phyloP scores from a whole-genome alignment of 2,113 vertebrate genomes.

The Ciconia stormi region DNA sequence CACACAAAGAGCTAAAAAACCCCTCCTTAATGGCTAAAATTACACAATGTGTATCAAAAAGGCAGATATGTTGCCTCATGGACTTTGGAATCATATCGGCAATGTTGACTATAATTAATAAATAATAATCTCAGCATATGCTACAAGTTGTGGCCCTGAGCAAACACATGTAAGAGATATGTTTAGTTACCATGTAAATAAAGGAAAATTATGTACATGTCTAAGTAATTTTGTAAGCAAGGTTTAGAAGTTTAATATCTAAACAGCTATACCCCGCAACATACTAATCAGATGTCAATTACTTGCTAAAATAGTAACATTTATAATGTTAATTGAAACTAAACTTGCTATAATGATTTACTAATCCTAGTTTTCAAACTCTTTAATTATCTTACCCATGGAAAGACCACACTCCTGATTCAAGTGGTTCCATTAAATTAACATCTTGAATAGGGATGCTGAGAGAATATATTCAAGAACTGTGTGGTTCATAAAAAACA shows the following conservation, averaged over 20 bases:
- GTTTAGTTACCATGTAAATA: slow-evolving; percentile 9
- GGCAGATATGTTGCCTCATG: neutral
- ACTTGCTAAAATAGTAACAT: slow-evolving; percentile 62
- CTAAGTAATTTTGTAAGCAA: slow-evolving; percentile 10
- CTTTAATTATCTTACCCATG: slow-evolving; percentile 51
- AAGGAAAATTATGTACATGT: neutral
- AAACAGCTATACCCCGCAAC: slow-evolving; percentile 36
- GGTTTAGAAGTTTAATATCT: slow-evolving; percentile 50
- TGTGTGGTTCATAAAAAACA: neutral
- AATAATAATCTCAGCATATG: neutral
- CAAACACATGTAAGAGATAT: neutral
- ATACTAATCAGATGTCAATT: slow-evolving; percentile 69
- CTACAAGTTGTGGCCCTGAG: neutral
- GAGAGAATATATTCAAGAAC: neutral
- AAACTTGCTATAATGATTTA: slow-evolving; percentile 70
- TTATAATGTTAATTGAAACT: slow-evolving; percentile 68
- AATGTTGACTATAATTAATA: neutral
- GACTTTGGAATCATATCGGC: neutral
- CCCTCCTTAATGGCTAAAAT: neutral
- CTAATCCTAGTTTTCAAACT: slow-evolving; percentile 71
- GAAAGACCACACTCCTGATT: slow-evolving; percentile 40
- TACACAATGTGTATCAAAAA: neutral
- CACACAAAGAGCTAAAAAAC: neutral
- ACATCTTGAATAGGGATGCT: neutral
- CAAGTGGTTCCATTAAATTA: slow-evolving; percentile 45